Base-by-base conservation (phyloP, 2,888 invertebrate genomes). In the Pimpla rufipes region DNA sequence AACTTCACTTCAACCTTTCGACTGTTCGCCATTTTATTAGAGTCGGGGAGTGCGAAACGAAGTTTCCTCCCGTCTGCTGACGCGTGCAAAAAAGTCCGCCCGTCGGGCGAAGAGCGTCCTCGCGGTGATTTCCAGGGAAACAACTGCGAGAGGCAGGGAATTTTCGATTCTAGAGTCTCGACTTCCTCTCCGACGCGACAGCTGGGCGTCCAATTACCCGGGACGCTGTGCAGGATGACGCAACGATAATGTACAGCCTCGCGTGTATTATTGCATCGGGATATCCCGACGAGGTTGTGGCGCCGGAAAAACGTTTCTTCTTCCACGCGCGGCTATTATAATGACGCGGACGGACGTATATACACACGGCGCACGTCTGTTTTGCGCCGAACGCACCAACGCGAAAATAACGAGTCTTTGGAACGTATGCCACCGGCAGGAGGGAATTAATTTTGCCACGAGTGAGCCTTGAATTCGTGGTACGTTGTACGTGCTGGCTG, bases 271-370 rank as follows among this genome's bases (percentile, higher is more conserved):
- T 77, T 77, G 67, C 67, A 57, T 42, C 55, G 76, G 55, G 47
- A 35, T 11, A 37, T 37, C 55, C 29, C 42, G 42, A 8, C 29
- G 35, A 29, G 16, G 37, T 42, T 45, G 35, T 45, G 76, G 57
- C 76, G 66, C 76, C 76, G 66, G 76, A 76, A 66, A 76, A 76
- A 57, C 62, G 55, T 67, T 76, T 55, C 67, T 55, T 76, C 57
- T 55, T 76, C 45, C 76, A 40, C 40, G 42, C 37, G 11, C 35
- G 11, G 37, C 55, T 50, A 55, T n/a, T 55, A 66, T 67, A 55
- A 76, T 76, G 66, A 76, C 45, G 11, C 23, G 23, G 23, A 55
- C 42, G 42, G 37, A 66, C 64, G 52, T 47, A 55, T 13, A 42
- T 16, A 45, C 23, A 29, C 59, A 45, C 11, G 5, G 11, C 45